phyloP scores from a whole-genome alignment of 2,888 invertebrate species.

The Megaustenia siamemsis region DNA sequence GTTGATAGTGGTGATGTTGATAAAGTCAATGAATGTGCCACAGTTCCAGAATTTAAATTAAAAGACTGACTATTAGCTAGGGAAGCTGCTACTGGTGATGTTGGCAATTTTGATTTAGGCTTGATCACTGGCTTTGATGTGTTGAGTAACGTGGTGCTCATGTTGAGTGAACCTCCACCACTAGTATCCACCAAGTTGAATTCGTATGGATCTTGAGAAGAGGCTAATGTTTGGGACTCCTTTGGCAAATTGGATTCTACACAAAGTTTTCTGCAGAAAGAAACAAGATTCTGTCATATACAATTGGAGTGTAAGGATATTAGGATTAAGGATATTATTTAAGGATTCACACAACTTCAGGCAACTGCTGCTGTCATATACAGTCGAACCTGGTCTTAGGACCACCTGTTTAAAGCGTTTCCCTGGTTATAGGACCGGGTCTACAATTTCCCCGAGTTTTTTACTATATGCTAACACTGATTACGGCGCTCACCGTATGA shows the following conservation, averaged over 20 bases:
- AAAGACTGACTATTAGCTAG: slow-evolving; percentile 51
- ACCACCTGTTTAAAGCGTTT: too few species aligned
- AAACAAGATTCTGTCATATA: not conserved
- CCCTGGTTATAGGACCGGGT: too few species aligned
- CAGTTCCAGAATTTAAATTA: slow-evolving; percentile 33
- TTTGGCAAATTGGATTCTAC: slow-evolving; percentile 77
- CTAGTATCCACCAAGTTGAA: slow-evolving; percentile 69
- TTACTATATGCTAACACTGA: too few species aligned
- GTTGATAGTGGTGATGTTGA: slow-evolving; percentile 11
- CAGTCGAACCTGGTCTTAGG: too few species aligned
- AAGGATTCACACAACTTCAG: too few species aligned
- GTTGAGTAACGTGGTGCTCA: slow-evolving; percentile 37
- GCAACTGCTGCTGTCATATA: too few species aligned
- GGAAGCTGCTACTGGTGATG: slow-evolving; percentile 49
- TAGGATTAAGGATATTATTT: too few species aligned
- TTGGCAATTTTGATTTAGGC: slow-evolving; percentile 65
- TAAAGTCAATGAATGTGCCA: slow-evolving; percentile 43
- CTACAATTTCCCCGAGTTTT: too few species aligned
- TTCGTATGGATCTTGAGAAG: slow-evolving; percentile 77
- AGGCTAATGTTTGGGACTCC: slow-evolving; percentile 68
- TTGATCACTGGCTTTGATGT: slow-evolving; percentile 60
- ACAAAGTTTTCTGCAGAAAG: slow-evolving; percentile 75
- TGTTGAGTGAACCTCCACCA: slow-evolving; percentile 24
- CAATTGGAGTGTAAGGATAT: too few species aligned
- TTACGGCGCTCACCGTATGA: too few species aligned